Base-by-base conservation (phyloP, 2,113 vertebrate genomes). In the Dascyllus trimaculatus region DNA sequence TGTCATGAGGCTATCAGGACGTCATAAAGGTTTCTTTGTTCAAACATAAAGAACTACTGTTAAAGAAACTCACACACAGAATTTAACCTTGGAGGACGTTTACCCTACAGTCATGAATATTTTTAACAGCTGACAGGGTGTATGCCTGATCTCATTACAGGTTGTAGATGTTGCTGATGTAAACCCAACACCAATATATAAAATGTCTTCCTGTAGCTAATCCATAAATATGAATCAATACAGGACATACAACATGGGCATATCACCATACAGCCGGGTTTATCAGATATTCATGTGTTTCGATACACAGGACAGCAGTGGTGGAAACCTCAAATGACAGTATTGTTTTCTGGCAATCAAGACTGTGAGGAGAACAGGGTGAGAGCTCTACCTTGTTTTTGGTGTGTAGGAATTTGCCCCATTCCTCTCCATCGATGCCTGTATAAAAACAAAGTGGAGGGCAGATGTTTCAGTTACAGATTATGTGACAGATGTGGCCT, bases 391-490 rank as follows among this genome's bases (percentile, higher is more conserved):
- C 98, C 97, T 99, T 99, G 92, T 96, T 97, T 95, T 99, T 99
- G 74, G 97, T 99, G 94, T 99, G 98, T 75, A 99, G 94, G 87
- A 99, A 99, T 94, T 99, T 99, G 61, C 97, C 98, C 98, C 98
- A 99, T 88, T 99, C 98, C 81, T 98, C 97, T 76, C 96, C 95
- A 74, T 99, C 96, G 46, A 97, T 94, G 73, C 97, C 98, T 99
- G 90, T 25, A 64, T 35, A 43, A 67, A 87, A 81, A 93, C 59
- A 67, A n/a, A 69, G 70, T 69, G 1, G 3, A 64, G 22, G 18
- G 70, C 64, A 85, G 72, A 79, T 67, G 73, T 77, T 75, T 64
- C 10, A 71, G 45, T 77, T 74, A 63, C 49, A 59, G 35, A 35
- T 49, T 52, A 67, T 43, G 14, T 49, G 48, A 75, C 60, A 85